phyloP scores from a whole-genome alignment of 2,888 invertebrate species.

The Meteorus cinctellus region DNA sequence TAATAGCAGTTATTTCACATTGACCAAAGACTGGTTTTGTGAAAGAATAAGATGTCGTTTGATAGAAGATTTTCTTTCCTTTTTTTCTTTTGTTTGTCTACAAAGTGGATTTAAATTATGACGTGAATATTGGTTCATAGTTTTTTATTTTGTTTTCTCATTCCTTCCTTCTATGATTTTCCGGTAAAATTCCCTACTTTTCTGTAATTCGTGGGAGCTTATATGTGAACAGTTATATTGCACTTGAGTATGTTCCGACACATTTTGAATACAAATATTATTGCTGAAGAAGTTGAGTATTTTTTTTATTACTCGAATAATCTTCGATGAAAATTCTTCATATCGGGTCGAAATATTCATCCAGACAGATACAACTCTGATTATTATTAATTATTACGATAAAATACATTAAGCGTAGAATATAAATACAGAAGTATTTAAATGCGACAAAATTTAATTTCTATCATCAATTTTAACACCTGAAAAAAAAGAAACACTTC shows the following conservation, averaged over 20 bases:
- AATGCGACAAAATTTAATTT: background rate
- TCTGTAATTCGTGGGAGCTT: background rate
- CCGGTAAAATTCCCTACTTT: background rate
- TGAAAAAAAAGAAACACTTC: background rate
- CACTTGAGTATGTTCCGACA: background rate
- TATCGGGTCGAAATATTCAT: background rate
- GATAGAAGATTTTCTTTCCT: background rate
- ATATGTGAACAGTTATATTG: background rate
- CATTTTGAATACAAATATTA: background rate
- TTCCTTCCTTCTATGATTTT: background rate
- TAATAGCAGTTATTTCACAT: slow-evolving; percentile 70
- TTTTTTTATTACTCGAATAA: background rate
- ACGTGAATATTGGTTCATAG: background rate
- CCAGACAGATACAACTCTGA: background rate
- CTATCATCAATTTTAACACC: slow-evolving; percentile 1
- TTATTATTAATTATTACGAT: background rate
- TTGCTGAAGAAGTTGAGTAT: background rate
- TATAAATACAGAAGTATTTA: background rate
- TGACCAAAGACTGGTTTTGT: slow-evolving; percentile 59
- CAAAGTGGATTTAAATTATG: background rate
- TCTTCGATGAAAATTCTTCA: background rate
- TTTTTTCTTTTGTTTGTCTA: background rate
- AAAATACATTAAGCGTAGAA: background rate
- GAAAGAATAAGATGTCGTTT: slow-evolving; percentile 11
- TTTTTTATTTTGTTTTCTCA: background rate